These are phyloP conservation scores for Helicolenus hilgendorfi DNA, from an alignment of 2,797 vertebrate genomes.

Conservation along the genomic window DNA sequence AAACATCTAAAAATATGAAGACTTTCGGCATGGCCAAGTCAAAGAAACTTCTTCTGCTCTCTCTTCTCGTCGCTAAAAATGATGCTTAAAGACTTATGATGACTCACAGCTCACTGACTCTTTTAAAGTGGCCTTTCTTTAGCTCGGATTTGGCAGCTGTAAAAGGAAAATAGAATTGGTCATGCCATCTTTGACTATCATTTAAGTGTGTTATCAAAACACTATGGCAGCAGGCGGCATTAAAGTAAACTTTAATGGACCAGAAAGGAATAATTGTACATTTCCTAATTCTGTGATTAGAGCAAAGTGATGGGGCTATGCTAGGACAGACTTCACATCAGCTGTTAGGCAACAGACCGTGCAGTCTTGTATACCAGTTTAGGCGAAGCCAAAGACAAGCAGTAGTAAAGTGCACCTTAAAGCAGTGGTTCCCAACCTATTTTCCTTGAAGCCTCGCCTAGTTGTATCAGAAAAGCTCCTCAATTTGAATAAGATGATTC, in stretches of 20 bases:
- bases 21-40: conserved; percentile 23
- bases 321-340: background rate
- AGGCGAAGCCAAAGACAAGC: conserved; percentile 6
- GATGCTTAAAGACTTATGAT: conserved; percentile 23
- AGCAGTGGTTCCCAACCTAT: background rate
- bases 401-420: background rate
- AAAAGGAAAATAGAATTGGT: conserved; percentile 12
- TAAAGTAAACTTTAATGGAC: conserved; percentile 27
- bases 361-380: background rate
- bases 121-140: conserved; percentile 27
- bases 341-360: conserved; percentile 12
- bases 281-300: conserved; percentile 16
- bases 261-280: conserved; percentile 33
- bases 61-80: conserved; percentile 32
- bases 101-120: conserved; percentile 20
- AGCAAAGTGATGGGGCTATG: background rate
- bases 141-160: conserved; percentile 39
- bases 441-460: too few relatives aligned
- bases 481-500: too few relatives aligned
- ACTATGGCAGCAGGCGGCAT: background rate
- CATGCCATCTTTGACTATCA: conserved; percentile 26
- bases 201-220: conserved; percentile 28
- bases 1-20: conserved; percentile 43
- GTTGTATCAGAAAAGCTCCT: too few relatives aligned
- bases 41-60: conserved; percentile 27